Conservation (phyloP, 2,797 vertebrate species). For the Discoglossus pictus region DNA sequence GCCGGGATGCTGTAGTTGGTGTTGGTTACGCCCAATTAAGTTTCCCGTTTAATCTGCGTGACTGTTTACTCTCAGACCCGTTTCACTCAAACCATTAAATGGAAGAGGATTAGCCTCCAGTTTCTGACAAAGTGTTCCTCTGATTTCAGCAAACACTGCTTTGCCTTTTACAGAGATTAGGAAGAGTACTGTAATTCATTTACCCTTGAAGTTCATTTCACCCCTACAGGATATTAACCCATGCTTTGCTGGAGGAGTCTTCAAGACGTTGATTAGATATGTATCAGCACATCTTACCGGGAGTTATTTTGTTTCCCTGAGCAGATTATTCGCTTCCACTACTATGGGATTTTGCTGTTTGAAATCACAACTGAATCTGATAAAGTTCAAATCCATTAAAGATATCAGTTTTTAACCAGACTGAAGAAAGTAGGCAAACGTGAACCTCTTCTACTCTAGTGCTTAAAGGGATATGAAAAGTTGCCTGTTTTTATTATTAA, state of each 20-base stretch:
- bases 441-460: constrained; percentile 1
- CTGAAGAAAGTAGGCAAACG: not conserved
- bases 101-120: constrained; percentile 50
- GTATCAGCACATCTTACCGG: not conserved
- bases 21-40: constrained; percentile 50
- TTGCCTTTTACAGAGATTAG: constrained; percentile 41
- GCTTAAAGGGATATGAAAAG: constrained; percentile 2
- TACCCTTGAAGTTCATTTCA: constrained; percentile 40
- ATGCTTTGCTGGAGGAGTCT: constrained; percentile 18
- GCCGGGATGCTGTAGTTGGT: constrained; percentile 32
- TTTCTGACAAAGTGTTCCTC: constrained; percentile 51
- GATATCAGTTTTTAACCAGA: constrained; percentile 23
- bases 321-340: constrained; percentile 6
- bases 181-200: constrained; percentile 14
- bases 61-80: constrained; percentile 45
- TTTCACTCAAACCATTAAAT: constrained; percentile 48
- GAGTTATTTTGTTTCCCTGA: not conserved
- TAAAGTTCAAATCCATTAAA: constrained; percentile 27
- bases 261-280: constrained; percentile 7
- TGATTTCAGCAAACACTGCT: constrained; percentile 48
- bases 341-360: constrained; percentile 18
- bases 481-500: not conserved
- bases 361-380: constrained; percentile 32
- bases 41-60: constrained; percentile 46
- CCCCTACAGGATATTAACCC: constrained; percentile 28